Evolutionary conservation across 2,888 invertebrate species (phyloP).

Genomic region (Hypselothyrea guttata): DNA sequence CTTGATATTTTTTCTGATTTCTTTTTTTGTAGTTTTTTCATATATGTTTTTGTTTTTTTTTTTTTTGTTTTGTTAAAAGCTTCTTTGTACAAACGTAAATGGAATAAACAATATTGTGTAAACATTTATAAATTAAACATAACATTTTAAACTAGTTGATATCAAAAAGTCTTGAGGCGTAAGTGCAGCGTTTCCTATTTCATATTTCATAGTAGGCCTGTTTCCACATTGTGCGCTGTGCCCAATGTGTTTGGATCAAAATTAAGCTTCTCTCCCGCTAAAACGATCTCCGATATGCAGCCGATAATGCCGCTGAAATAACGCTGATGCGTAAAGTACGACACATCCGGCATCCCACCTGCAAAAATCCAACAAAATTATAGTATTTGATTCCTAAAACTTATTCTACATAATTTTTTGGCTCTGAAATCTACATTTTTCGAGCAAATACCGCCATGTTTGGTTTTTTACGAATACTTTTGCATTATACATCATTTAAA

Average conservation of each 20-base stretch:
- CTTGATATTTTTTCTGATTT: too few relatives aligned
- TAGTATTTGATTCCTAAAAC: too few relatives aligned
- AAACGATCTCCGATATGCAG: conserved; percentile 91
- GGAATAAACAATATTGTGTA: conserved; percentile 39
- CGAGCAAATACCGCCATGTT: too few relatives aligned
- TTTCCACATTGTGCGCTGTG: conserved; percentile 82
- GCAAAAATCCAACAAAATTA: too few relatives aligned
- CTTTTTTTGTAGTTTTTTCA: conserved; percentile 6
- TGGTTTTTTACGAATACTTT: too few relatives aligned
- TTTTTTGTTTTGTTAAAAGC: conserved; percentile 62
- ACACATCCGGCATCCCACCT: conserved; percentile 92
- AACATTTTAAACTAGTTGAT: conserved; percentile 78
- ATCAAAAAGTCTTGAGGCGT: conserved; percentile 78
- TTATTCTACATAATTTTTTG: too few relatives aligned
- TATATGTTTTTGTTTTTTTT: conserved; percentile 9
- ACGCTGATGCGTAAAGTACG: conserved; percentile 87
- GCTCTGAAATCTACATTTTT: too few relatives aligned
- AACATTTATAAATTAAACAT: conserved; percentile 33
- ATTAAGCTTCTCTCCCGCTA: conserved; percentile 90
- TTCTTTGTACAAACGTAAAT: conserved; percentile 78
- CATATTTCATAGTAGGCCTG: conserved; percentile 82
- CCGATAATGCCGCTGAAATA: conserved; percentile 90
- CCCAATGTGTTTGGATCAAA: conserved; percentile 83
- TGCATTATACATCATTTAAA: too few relatives aligned
- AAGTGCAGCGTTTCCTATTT: conserved; percentile 77